Conservation (phyloP, 2,113 vertebrate genomes). For the Saiga tatarica region DNA sequence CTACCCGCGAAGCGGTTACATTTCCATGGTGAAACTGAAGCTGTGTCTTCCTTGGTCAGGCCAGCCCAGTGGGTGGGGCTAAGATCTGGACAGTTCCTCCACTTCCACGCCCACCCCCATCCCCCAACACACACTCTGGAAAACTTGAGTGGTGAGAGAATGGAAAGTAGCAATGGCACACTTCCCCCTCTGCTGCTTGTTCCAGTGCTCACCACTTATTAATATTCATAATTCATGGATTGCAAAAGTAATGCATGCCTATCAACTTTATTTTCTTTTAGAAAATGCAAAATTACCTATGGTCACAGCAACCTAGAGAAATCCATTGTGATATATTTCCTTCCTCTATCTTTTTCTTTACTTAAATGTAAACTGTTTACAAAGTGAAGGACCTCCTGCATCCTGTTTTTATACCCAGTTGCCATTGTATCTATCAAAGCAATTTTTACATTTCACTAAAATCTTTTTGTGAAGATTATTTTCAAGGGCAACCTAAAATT, state of each 20-base stretch:
- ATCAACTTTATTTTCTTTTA: background rate
- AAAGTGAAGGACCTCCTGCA: background rate
- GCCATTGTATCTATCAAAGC: background rate
- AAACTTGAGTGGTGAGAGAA: constrained; percentile 7
- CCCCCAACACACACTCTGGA: background rate
- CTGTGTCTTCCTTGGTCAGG: constrained; percentile 31
- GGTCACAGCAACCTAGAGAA: background rate
- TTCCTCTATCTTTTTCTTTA: constrained; percentile 29
- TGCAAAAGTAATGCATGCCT: background rate
- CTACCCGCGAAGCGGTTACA: constrained; percentile 26
- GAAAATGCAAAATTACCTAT: constrained; percentile 25
- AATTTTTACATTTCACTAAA: constrained; percentile 17
- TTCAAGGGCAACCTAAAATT: background rate
- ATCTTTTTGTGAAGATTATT: constrained; percentile 17
- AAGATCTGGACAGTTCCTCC: background rate
- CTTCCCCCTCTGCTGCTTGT: background rate
- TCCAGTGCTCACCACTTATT: background rate
- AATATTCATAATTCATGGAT: background rate
- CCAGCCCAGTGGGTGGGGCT: background rate
- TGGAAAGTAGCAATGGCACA: background rate
- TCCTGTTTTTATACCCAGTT: constrained; percentile 28
- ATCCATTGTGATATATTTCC: background rate
- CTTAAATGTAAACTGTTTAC: background rate
- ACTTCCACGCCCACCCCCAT: background rate
- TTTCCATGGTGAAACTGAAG: constrained; percentile 55